Base-by-base conservation (phyloP, 2,888 invertebrate genomes). In the Thelaira solivaga region DNA sequence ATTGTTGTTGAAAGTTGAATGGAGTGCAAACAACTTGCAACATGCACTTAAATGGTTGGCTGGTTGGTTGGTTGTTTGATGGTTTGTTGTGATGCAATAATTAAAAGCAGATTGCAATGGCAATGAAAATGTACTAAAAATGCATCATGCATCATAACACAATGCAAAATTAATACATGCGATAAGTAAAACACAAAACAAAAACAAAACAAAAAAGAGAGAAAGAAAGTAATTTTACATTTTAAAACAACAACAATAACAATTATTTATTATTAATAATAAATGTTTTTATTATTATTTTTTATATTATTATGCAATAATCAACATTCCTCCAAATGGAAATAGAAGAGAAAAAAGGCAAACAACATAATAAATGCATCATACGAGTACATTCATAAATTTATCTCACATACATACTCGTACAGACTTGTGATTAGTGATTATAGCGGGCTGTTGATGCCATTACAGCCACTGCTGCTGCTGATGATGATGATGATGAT, bases 81-180 rank as follows among this genome's bases (percentile, higher is more conserved):
- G n/a, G n/a, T n/a, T n/a, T n/a, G n/a, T 39, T 55, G 47, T 78
- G 69, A 78, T 74, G 78, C 78, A 78, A 78, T 49, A 74, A 78
- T 78, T 78, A 78, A 69, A 65, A 73, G 34, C 31, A 24, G 41
- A 74, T 74, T 78, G 51, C 64, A 78, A 74, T 78, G 78, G 62
- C 74, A 78, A 71, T 78, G 78, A 74, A 78, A 64, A 75, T 67
- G 43, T 26, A 45, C 20, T 3, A 53, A 39, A 8, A 26, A 45
- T 45, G 24, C 68, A 39, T 26, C 57, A 43, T 68, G 18, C 47
- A 47, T 26, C n/a, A 39, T n/a, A 41, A 49, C 26, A 49, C 7
- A 69, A 49, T 41, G 41, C 47, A 47, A 53, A 71, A 51, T 61
- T 51, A 64, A 36, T 47, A 36, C 13, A 34, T 13, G n/a, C n/a